Conservation (phyloP, 2,113 vertebrate genomes). For the Percopsis transmontana region DNA sequence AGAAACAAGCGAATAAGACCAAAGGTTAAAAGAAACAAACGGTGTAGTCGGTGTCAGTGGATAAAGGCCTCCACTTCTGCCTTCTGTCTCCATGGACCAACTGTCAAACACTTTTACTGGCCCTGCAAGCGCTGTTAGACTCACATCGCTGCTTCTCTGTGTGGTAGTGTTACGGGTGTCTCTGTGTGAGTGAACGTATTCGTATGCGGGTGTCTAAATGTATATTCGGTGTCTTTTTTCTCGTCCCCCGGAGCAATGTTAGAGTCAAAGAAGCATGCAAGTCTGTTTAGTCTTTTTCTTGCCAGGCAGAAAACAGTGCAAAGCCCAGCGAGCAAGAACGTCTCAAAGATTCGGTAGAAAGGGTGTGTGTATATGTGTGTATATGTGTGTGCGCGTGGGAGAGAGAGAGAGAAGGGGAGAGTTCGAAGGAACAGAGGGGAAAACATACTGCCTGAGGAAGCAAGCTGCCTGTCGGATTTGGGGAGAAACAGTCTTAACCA, state of each 20-base stretch:
- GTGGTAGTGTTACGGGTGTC: neutral
- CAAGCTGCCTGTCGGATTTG: slow-evolving; percentile 60
- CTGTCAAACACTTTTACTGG: slow-evolving; percentile 67
- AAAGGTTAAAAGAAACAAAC: neutral
- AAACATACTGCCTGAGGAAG: slow-evolving; percentile 48
- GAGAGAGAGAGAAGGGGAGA: neutral
- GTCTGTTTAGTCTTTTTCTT: slow-evolving; percentile 34
- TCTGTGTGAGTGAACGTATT: slow-evolving; percentile 4
- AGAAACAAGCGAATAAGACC: slow-evolving; percentile 27
- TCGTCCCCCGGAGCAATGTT: slow-evolving; percentile 30
- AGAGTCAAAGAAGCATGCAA: slow-evolving; percentile 36
- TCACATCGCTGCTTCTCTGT: slow-evolving; percentile 53
- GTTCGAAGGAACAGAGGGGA: slow-evolving; percentile 1
- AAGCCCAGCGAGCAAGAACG: slow-evolving; percentile 58
- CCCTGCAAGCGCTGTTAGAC: slow-evolving; percentile 56
- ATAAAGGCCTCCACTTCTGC: slow-evolving; percentile 26
- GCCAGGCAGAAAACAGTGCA: slow-evolving; percentile 49
- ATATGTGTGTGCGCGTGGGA: slow-evolving; percentile 18
- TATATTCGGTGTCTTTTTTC: slow-evolving; percentile 21
- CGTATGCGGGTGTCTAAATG: slow-evolving; percentile 11
- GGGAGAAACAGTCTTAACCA: slow-evolving; percentile 58
- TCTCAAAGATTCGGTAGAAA: slow-evolving; percentile 34
- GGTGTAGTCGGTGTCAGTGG: slow-evolving; percentile 28
- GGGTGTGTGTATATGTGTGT: slow-evolving; percentile 10
- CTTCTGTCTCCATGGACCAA: slow-evolving; percentile 50